Evolutionary conservation across 2,113 vertebrate genomes (phyloP), one percentile per base, ranked within the genome.

Genomic region (Trachemys scripta): DNA sequence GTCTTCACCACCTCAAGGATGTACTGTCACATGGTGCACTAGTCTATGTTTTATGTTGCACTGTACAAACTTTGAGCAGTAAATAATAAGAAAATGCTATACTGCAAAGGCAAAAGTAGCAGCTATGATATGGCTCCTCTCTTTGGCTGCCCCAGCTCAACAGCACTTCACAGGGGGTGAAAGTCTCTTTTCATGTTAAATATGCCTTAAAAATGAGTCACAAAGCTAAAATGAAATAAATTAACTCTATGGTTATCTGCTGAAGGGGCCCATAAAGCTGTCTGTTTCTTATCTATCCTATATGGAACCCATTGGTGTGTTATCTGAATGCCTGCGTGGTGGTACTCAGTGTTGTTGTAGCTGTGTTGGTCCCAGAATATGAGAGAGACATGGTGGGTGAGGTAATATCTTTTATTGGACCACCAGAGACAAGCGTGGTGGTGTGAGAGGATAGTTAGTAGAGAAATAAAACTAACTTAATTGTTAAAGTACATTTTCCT

Each of bases 131-230:
- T 27, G 9, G 62, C 35, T 92, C 45, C 72, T 92, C 59, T 53
- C 53, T 82, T 20, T 81, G 78, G 79, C 78, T 89, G 62, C 31
- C 19, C 92, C 29, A 84, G 22, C 31, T 94, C 87, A 90, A 5
- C 62, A 88, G 59, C 45, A 95, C 51, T 96, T 97, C 90, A 94
- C 83, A 94, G 87, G 49, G 38, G 11, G 25, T 83, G 42, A 29
- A 84, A 53, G n/a, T 51, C 24, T 81, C 50, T 95, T 96, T 96
- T 80, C 92, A 92, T 84, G 88, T 87, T 82, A 94, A 96, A 94
- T 87, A 53, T 45, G 1, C 0, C 85, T 96, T 95, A 96, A 91
- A 90, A 95, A 53, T 72, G 25, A 57, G 79, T 38, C 89, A 57
- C 27, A 91, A 57, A 88, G 54, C 51, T 88, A 88, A 94, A 45